Evolutionary conservation across 2,888 invertebrate genomes (phyloP), one percentile per base, ranked within the genome.

Genomic region (Leptinotarsa haldemani): DNA sequence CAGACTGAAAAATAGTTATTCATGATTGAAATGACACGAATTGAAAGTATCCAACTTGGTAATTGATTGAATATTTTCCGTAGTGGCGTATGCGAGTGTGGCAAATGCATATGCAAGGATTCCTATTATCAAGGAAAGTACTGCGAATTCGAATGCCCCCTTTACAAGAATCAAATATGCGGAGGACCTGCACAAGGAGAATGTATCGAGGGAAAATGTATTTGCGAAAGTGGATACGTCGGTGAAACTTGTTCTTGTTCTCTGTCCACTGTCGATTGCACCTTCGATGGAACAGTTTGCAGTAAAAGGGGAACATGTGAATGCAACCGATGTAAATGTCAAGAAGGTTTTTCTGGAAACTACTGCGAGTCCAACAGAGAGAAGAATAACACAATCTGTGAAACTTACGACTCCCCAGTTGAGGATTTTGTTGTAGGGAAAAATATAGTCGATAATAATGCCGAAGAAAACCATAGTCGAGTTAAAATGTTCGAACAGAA

Each of bases 141-240:
- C 84, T 97, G 97, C 83, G 90, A 97, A 80, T 95, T 94, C 84
- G 91, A 92, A 83, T 92, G 91, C 83, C 93, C 94, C 65, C 89
- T 88, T 22, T 53, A 56, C 12, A 30, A 70, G 25, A 58, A 66
- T 7, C 63, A 66, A 2, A 76, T 78, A 25, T 82, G 91, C 30
- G 84, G 88, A 58, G 85, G 85, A 3, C 65, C 71, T 13, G 13
- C 47, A 13, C 85, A 88, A 1, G 81, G 85, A 47, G 82, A 90
- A 46, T 91, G 91, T 78, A 84, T 89, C 2, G 91, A 91, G 2
- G 84, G 84, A 13, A 78, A 84, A 65, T 92, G 93, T 83, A 88
- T 88, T n/a, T 94, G 94, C 82, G 93, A 91, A 3, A 82, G 85
- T 47, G 91, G 90, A 64, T 92, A 91, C 89, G 89, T 88, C 30